phyloP scores from a whole-genome alignment of 2,797 vertebrate genomes.

The Anguilla pacifica region DNA sequence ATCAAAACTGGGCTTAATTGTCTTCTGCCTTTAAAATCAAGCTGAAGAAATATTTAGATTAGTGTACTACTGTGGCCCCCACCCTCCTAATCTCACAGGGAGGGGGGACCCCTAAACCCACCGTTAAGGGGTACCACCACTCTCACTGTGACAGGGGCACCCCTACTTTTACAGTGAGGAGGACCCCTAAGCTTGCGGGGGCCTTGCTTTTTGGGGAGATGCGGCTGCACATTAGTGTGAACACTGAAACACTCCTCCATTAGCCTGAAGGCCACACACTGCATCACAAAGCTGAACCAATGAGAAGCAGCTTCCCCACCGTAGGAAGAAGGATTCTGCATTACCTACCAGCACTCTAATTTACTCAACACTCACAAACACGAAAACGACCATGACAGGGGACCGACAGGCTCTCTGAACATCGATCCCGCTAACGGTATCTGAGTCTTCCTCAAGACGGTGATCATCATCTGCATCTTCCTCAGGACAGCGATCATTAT shows the following conservation, averaged over 20 bases:
- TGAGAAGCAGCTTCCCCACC: not conserved
- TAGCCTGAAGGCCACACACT: not conserved
- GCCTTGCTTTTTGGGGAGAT: not conserved
- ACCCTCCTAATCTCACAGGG: not conserved
- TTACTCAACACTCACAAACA: conserved; percentile 4
- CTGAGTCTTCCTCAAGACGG: not conserved
- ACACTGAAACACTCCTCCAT: not conserved
- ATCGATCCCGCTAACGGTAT: not conserved
- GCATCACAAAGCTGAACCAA: not conserved
- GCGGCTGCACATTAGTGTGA: not conserved
- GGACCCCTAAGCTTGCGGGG: not conserved
- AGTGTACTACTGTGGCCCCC: not conserved
- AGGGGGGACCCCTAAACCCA: too few relatives aligned
- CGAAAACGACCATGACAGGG: not conserved
- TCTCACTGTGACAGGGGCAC: too few relatives aligned
- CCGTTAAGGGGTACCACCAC: too few relatives aligned
- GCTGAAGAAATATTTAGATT: too few relatives aligned
- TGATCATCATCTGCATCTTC: not conserved
- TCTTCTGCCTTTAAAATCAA: too few relatives aligned
- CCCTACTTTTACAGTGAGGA: not conserved
- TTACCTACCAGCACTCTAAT: not conserved
- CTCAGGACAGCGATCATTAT: not conserved
- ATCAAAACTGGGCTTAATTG: not conserved
- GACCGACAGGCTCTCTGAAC: not conserved
- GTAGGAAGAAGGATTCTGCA: not conserved